Evolutionary conservation across 2,888 invertebrate genomes (phyloP).

Genomic region (Agrypnus murinus): DNA sequence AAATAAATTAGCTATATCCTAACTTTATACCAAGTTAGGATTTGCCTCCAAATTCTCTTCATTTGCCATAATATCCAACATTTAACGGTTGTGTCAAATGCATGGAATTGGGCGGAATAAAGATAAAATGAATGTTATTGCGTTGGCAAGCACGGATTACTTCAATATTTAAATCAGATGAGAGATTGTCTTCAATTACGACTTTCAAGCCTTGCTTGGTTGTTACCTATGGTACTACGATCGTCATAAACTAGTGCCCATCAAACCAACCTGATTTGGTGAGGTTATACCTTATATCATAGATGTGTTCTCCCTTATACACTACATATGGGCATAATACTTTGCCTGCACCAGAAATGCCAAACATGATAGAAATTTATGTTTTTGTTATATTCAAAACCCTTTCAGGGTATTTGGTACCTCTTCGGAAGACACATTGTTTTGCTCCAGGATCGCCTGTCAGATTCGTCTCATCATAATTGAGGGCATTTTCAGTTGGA

Average conservation of each 20-base stretch:
- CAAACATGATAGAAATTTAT: not conserved
- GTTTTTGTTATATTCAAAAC: not conserved
- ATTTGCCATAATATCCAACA: constrained; percentile 24
- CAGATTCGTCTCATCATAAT: constrained; percentile 5
- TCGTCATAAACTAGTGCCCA: not conserved
- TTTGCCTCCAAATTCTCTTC: not conserved
- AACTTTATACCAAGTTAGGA: not conserved
- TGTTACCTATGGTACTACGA: constrained; percentile 2
- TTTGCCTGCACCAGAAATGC: not conserved
- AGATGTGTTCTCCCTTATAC: not conserved
- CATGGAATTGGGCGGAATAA: constrained; percentile 55
- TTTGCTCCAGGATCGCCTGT: not conserved
- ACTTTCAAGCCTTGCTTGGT: not conserved
- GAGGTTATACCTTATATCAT: not conserved
- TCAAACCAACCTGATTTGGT: constrained; percentile 8
- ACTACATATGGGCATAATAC: not conserved
- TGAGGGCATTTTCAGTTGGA: not conserved
- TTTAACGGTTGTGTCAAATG: constrained; percentile 56
- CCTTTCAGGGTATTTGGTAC: not conserved
- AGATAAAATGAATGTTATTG: constrained; percentile 36
- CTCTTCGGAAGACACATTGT: not conserved
- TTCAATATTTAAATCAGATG: not conserved
- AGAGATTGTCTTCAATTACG: not conserved
- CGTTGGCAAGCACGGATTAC: not conserved
- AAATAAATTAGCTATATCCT: too few species aligned